Conservation (phyloP, 2,888 invertebrate genomes). For the Lepidochrysops patricia region DNA sequence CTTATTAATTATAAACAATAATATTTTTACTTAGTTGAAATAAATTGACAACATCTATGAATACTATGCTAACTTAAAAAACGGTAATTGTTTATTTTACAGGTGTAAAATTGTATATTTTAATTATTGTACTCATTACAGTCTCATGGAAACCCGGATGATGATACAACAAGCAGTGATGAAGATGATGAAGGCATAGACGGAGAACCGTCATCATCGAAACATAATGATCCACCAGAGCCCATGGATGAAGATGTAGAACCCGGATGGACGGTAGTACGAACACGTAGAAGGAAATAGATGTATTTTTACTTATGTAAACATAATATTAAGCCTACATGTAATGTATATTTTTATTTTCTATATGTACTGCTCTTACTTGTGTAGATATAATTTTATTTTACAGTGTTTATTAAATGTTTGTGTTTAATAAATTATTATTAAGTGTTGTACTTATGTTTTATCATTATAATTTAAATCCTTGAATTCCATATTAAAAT, state of each 20-base stretch:
- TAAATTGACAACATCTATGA: too few relatives aligned
- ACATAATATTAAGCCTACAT: neutral
- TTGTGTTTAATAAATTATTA: conserved; percentile 11
- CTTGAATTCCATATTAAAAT: too few relatives aligned
- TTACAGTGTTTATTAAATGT: conserved; percentile 3
- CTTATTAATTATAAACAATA: too few relatives aligned
- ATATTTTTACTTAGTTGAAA: too few relatives aligned
- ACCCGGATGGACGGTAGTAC: conserved; percentile 80
- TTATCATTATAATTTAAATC: too few relatives aligned
- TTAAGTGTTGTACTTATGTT: neutral
- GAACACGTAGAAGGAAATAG: conserved; percentile 68
- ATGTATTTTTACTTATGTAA: conserved; percentile 10
- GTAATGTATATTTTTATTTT: neutral
- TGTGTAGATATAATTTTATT: conserved; percentile 7
- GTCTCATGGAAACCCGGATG: conserved; percentile 66
- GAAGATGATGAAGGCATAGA: conserved; percentile 35
- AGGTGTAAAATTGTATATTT: conserved; percentile 1
- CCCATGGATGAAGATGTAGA: conserved; percentile 71
- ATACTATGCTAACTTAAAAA: too few relatives aligned
- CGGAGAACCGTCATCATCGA: conserved; percentile 33
- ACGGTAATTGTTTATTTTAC: too few relatives aligned
- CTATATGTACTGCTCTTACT: neutral
- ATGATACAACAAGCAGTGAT: conserved; percentile 60
- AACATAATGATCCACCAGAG: conserved; percentile 34
- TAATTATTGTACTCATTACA: conserved; percentile 32